Evolutionary conservation across 2,888 invertebrate species (phyloP).

Genomic region (Pharmacophagus antenor): DNA sequence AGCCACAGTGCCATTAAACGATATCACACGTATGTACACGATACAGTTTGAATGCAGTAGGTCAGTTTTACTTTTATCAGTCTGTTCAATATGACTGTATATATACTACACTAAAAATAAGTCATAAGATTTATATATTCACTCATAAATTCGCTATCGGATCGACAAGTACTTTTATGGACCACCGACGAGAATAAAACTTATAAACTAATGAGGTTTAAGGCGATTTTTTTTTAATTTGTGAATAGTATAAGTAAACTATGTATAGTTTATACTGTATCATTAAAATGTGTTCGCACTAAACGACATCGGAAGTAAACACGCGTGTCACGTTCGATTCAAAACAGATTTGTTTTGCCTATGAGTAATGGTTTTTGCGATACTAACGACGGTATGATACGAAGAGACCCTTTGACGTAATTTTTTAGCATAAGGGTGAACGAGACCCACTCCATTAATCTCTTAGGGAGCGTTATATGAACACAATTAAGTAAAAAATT

Average conservation of each 20-base stretch:
- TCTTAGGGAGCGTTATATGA: conserved; percentile 41
- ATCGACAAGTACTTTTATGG: no score
- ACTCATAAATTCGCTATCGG: no score
- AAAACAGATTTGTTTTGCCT: conserved; percentile 58
- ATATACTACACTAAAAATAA: no score
- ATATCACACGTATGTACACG: no score
- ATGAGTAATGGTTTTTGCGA: conserved; percentile 62
- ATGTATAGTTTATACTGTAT: neutral
- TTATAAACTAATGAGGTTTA: neutral
- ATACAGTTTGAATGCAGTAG: no score
- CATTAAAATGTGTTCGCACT: conserved; percentile 19
- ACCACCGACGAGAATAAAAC: neutral
- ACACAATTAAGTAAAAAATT: conserved; percentile 62
- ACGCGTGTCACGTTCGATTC: conserved; percentile 40
- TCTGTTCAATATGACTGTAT: no score
- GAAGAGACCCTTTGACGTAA: conserved; percentile 58
- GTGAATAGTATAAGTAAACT: neutral
- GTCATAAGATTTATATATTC: no score
- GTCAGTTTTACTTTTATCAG: no score
- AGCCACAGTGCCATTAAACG: no score
- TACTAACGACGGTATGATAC: conserved; percentile 67
- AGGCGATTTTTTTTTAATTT: neutral
- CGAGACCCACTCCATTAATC: conserved; percentile 60
- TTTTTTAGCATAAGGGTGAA: conserved; percentile 66
- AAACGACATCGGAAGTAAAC: conserved; percentile 42